Evolutionary conservation across 2,888 invertebrate genomes (phyloP).

Genomic region (Lypha dubia): DNA sequence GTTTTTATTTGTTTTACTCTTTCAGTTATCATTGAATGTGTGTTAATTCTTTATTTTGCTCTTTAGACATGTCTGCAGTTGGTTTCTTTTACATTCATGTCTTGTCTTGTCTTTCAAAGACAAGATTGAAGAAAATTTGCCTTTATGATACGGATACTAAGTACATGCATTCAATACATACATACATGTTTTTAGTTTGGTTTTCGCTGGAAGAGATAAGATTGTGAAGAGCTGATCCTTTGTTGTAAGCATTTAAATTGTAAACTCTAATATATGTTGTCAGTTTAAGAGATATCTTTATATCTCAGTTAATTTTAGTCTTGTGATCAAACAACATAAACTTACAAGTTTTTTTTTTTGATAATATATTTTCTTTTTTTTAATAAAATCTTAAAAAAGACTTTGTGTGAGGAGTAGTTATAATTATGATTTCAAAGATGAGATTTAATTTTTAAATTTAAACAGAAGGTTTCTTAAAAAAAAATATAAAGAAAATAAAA

Average conservation of each 20-base stretch:
- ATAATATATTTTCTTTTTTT: too few species aligned
- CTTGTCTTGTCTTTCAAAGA: constrained; percentile 13
- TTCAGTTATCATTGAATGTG: constrained; percentile 42
- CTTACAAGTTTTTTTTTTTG: background rate
- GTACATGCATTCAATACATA: too few species aligned
- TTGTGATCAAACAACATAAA: constrained; percentile 25
- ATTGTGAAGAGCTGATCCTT: constrained; percentile 40
- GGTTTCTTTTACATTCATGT: constrained; percentile 25
- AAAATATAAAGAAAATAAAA: background rate
- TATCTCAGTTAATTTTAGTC: constrained; percentile 11
- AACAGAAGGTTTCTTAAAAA: background rate
- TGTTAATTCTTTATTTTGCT: constrained; percentile 28
- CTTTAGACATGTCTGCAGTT: constrained; percentile 52
- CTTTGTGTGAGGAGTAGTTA: constrained; percentile 4
- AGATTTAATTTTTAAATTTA: background rate
- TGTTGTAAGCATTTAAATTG: constrained; percentile 36
- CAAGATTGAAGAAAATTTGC: constrained; percentile 36
- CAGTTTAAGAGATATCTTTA: constrained; percentile 45
- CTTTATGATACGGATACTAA: constrained; percentile 50
- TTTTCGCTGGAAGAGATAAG: constrained; percentile 51
- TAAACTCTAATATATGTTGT: constrained; percentile 58
- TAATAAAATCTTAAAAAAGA: constrained; percentile 7
- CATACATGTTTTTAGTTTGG: constrained; percentile 58
- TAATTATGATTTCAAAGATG: constrained; percentile 8
- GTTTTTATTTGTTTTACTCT: constrained; percentile 6